Base-by-base conservation (phyloP, 2,888 invertebrate genomes). In the Calameuta idolon region DNA sequence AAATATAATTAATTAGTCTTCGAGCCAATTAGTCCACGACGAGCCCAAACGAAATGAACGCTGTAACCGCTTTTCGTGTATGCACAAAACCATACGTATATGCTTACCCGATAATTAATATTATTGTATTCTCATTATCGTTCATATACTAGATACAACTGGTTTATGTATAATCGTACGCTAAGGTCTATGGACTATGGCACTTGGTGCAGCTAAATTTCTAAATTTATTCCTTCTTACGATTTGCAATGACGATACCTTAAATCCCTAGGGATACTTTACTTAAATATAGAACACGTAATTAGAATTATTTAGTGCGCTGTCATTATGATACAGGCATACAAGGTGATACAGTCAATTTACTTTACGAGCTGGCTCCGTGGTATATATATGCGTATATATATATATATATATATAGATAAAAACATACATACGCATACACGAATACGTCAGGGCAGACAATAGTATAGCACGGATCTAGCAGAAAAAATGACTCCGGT, bases 171-270 rank as follows among this genome's bases (percentile, higher is more conserved):
- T 74, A 74, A 40, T 75, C 77, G 11, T 73, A 37, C 78, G 69
- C 74, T 69, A 75, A 31, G n/a, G n/a, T 79, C 33, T 87, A 87
- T 79, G 85, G 83, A 85, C 86, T 86, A 87, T 87, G 87, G 87
- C 87, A 87, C 87, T 87, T 87, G 87, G 87, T 87, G 87, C 87
- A 87, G 85, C 85, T 85, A 86, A 55, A 55, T 80, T 85, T 85
- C 74, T 81, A 82, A 83, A 82, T 84, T 84, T 82, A 81, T 79
- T 81, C 68, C 37, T 33, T 31, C 33, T 34, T 76, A 34, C 30
- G 34, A 31, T 34, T 71, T 33, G 68, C n/a, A n/a, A 34, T 76
- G 23, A 55, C 15, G 30, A 74, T 34, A 71, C 76, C 75, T 37
- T 34, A 74, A 23, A 15, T 76, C 71, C 74, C 40, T 55, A 83